A percentile compares a stretch with the other conserved stretches of the same genome.
Conservation (phyloP, 2,797 vertebrate genomes). For the Protosalanx chinensis region DNA sequence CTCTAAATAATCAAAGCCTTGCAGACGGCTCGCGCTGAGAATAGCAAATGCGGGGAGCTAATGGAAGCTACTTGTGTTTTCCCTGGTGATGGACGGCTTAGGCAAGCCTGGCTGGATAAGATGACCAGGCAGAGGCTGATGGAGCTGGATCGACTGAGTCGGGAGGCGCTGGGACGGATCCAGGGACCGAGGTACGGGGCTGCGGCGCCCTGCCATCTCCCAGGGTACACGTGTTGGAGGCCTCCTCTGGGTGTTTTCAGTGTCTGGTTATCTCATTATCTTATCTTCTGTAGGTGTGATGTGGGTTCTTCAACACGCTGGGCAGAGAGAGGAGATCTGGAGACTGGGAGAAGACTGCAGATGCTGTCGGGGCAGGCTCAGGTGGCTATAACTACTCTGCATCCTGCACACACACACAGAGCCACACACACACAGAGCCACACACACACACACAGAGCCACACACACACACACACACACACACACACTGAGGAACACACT, state of each 20-base stretch:
- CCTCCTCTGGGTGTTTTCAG: background rate
- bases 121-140: conserved; percentile 67
- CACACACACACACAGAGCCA: too few relatives aligned
- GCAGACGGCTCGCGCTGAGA: conserved; percentile 21
- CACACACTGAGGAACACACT: too few relatives aligned
- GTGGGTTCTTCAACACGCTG: conserved; percentile 63
- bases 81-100: conserved; percentile 49
- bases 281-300: conserved; percentile 57
- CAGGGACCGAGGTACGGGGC: conserved; percentile 65
- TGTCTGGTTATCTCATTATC: conserved; percentile 10
- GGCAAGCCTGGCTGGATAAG: conserved; percentile 75
- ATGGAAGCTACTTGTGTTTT: conserved; percentile 33
- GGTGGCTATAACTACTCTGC: conserved; percentile 61
- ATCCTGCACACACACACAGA: background rate
- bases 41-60: conserved; percentile 4
- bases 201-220: background rate
- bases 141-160: conserved; percentile 67
- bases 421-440: background rate
- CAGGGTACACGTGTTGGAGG: background rate
- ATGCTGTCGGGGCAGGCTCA: conserved; percentile 69
- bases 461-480: background rate
- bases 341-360: conserved; percentile 64
- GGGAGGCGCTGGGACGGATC: conserved; percentile 65
- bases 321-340: conserved; percentile 69
- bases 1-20: conserved; percentile 51